Evolutionary conservation across 2,888 invertebrate species (phyloP), one percentile per base, ranked within the genome.

Genomic region (Melieria crassipennis): DNA sequence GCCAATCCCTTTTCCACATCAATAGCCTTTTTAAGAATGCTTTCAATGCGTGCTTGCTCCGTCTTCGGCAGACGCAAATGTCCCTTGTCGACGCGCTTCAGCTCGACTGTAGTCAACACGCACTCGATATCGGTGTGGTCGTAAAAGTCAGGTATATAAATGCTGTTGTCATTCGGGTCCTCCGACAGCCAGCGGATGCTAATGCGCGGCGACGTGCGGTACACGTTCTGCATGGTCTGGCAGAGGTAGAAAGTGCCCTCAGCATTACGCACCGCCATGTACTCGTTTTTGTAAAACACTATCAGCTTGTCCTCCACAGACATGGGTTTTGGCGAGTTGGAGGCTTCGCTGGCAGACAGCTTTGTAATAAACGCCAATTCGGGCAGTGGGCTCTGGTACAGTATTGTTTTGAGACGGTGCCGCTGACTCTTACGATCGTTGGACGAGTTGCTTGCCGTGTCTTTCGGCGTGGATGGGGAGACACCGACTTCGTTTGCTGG

Each of bases 91-190:
- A 93, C 89, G 80, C 92, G 92, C 57, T 90, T 89, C 85, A 96
- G 87, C 78, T 92, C 93, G 74, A 97, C 89, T 77, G 95, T 96
- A 7, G 96, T 96, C 78, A 94, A 89, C 84, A 96, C 94, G 86
- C 95, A 95, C 85, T 95, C 95, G 88, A 95, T 94, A 92, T 94
- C 95, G 81, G 94, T 96, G 75, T 90, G 89, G 84, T 97, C 96
- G 85, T 95, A 94, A 87, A 96, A 97, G 87, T 96, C 96, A 0
- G 95, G 94, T 73, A 93, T 93, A 88, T 95, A 96, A 3, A 93
- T 91, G 75, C 90, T 90, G 0, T 87, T 85, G 45, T 88, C 81
- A 66, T 76, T 77, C 48, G 80, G 78, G 67, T 88, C 86, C 84
- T 94, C 93, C 0, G 94, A 94, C 66, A 96, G 88, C 97, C 97